Percentiles rank a stretch among this genome's conserved stretches.
These are phyloP conservation scores for Zaprionus lineosus DNA, from an alignment of 2,888 invertebrate genomes.

Conservation along the genomic window DNA sequence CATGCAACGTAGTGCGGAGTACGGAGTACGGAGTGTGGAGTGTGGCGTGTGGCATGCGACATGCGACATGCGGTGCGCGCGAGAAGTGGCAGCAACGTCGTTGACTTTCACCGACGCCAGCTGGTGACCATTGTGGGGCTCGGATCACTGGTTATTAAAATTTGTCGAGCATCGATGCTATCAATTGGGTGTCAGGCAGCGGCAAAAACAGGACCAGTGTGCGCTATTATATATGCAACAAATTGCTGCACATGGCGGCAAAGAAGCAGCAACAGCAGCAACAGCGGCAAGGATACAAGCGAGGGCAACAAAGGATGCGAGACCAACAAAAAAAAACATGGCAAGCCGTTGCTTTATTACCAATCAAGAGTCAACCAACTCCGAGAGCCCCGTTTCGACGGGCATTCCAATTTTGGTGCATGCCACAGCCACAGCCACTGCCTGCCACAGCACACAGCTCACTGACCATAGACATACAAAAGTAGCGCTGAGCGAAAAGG, in stretches of 20 bases:
- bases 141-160: conserved; percentile 58
- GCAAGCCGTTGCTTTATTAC: conserved; percentile 32
- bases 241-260: conserved; percentile 44
- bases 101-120: conserved; percentile 33
- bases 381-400: neutral
- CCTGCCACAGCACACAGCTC: too few species aligned
- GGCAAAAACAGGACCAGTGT: conserved; percentile 1
- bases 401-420: conserved; percentile 17
- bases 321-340: too few species aligned
- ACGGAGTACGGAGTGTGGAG: neutral
- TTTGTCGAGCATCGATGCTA: conserved; percentile 61
- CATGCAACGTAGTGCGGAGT: too few species aligned
- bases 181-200: conserved; percentile 52
- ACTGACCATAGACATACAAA: too few species aligned
- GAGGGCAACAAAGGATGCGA: too few species aligned
- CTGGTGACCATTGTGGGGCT: conserved; percentile 16
- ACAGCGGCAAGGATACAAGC: too few species aligned
- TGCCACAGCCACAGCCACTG: too few species aligned
- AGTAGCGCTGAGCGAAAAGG: too few species aligned
- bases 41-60: conserved; percentile 10
- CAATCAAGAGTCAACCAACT: conserved; percentile 19
- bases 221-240: conserved; percentile 56
- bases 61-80: conserved; percentile 8
- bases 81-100: conserved; percentile 23
- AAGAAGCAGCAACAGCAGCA: conserved; percentile 2